These are phyloP conservation scores for Julus scanicus DNA, from an alignment of 2,888 invertebrate genomes.

Conservation along the genomic window DNA sequence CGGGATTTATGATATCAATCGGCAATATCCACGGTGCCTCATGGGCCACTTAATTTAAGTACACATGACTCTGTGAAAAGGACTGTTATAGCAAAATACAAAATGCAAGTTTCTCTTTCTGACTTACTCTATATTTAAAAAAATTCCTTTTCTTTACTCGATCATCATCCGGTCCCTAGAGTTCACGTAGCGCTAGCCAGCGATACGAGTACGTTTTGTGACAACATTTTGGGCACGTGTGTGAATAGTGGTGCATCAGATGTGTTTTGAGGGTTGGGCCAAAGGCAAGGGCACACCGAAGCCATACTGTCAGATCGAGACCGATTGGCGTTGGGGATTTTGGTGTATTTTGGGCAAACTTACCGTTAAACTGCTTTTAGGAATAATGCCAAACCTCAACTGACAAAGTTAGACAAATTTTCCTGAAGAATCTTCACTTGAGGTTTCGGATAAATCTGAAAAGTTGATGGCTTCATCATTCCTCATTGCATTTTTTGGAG, in stretches of 20 bases:
- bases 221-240: conserved; percentile 17
- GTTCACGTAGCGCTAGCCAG: not conserved
- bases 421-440: no score
- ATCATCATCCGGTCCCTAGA: not conserved
- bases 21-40: conserved; percentile 35
- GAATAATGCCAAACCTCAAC: not conserved
- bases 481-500: no score
- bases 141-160: not conserved
- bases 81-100: not conserved
- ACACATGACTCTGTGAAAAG: not conserved
- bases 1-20: conserved; percentile 30
- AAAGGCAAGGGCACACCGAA: not conserved
- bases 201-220: not conserved
- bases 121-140: not conserved
- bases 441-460: not conserved
- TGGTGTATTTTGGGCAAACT: not conserved
- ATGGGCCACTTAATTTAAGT: conserved; percentile 34
- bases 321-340: not conserved
- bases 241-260: not conserved
- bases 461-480: no score
- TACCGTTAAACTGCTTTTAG: not conserved
- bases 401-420: not conserved
- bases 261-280: not conserved
- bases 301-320: not conserved
- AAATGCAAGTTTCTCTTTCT: not conserved